Conservation (phyloP, 1,140 invertebrate genomes). For the Pachypeltis micranthus region DNA sequence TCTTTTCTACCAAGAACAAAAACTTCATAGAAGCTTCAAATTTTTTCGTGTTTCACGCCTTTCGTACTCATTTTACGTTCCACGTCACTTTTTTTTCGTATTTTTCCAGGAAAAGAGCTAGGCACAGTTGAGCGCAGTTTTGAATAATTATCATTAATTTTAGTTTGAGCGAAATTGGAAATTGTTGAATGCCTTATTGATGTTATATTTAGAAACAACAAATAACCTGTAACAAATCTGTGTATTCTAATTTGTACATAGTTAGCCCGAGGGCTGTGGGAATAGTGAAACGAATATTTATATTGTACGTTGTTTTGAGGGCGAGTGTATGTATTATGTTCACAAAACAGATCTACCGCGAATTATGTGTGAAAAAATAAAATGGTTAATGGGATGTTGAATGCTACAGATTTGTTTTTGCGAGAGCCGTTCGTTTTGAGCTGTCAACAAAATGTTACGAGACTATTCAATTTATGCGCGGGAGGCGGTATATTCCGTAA, state of each 20-base stretch:
- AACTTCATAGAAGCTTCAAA: background rate
- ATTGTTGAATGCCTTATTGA: constrained; percentile 20
- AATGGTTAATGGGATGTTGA: too few species aligned
- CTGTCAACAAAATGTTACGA: background rate
- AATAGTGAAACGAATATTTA: too few species aligned
- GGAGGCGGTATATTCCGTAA: background rate
- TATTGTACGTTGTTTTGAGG: too few species aligned
- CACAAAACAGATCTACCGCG: constrained; percentile 15
- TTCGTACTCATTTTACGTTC: background rate
- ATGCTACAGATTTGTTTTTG: too few species aligned
- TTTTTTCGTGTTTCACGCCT: background rate
- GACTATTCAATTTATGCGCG: background rate
- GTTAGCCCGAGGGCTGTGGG: background rate
- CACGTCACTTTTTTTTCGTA: background rate
- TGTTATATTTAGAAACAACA: background rate
- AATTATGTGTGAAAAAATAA: constrained; percentile 11
- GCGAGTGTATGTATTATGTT: background rate
- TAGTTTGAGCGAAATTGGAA: constrained; percentile 1
- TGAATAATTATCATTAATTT: background rate
- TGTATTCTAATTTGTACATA: constrained; percentile 16
- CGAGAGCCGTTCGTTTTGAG: background rate
- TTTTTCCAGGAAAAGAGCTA: background rate
- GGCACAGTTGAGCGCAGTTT: background rate
- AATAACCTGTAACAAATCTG: constrained; percentile 7
- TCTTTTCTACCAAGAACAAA: background rate